Base-by-base conservation (phyloP, 2,888 invertebrate genomes). In the Embidobia sp. region DNA sequence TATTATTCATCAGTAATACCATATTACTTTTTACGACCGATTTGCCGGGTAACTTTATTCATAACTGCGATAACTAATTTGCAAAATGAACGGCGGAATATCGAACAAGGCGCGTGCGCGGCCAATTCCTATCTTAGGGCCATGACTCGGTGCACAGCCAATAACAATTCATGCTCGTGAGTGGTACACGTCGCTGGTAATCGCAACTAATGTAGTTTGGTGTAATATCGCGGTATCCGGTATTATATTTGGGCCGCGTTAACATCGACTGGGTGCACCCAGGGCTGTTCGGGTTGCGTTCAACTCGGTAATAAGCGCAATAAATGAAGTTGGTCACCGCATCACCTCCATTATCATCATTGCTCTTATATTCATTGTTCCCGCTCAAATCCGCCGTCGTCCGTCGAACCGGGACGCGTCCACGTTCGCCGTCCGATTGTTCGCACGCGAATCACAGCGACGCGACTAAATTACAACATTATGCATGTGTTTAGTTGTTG, bases 331-430 rank as follows among this genome's bases (percentile, higher is more conserved):
- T 35, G 46, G 29, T 46, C 59, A 37, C 63, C 61, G 37, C 33
- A 26, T 3, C n/a, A 35, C 31, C 35, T 29, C 55, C 37, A 55
- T 72, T 72, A 57, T 73, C 64, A 57, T 33, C 22, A 40, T 63
- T 57, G 46, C 61, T 49, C 64, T 64, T 64, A 49, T 22, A 59
- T 40, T 57, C 73, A 64, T 74, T 74, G 73, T 66, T 53, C 64
- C 16, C 27, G 35, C 44, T n/a, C 18, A 59, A 66, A 74, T 64
- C 48, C 57, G 27, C 55, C 16, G 57, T 51, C 64, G 51, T 44
- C 10, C 51, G 29, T 59, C 66, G 73, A 55, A 70, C 10, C 72
- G 37, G 7, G 40, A 46, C 46, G 33, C 10, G 19, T 16, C 11
- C 51, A 19, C 42, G n/a, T 40, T 44, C 16, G n/a, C 33, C 22